Conservation (phyloP, 2,113 vertebrate species). For the Octodon degus region DNA sequence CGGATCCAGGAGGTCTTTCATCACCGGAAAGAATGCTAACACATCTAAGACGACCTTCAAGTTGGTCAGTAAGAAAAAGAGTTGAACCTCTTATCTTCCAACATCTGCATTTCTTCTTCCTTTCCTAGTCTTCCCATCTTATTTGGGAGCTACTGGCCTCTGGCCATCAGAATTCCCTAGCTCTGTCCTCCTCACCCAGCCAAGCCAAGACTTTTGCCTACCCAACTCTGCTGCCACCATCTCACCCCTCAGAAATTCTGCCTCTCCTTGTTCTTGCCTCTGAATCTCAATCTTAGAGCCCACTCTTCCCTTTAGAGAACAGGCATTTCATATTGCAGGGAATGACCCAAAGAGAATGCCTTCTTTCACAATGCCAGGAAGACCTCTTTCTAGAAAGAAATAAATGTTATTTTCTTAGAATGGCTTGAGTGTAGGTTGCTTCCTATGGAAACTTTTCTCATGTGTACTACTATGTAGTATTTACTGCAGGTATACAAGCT, state of each 20-base stretch:
- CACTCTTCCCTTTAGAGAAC: background rate
- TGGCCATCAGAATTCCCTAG: background rate
- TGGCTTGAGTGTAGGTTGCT: constrained; percentile 43
- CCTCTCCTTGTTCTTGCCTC: background rate
- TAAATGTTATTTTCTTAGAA: constrained; percentile 55
- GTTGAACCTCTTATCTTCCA: background rate
- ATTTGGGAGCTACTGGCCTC: background rate
- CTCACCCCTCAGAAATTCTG: background rate
- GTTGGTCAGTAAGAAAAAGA: background rate
- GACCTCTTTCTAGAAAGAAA: background rate
- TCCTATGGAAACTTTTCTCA: constrained; percentile 42
- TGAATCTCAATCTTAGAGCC: background rate
- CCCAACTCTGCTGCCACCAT: too few species aligned
- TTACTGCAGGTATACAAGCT: constrained; percentile 59
- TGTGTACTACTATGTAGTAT: background rate
- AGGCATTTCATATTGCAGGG: background rate
- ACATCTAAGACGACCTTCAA: background rate
- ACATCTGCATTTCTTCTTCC: background rate
- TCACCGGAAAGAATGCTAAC: background rate
- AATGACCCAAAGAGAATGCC: background rate
- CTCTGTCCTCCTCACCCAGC: background rate
- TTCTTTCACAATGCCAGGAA: background rate
- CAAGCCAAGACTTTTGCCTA: background rate
- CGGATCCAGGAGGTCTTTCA: background rate
- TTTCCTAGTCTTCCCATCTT: background rate